phyloP scores from a whole-genome alignment of 2,797 vertebrate species.

The Chaetodon trifasciatus region DNA sequence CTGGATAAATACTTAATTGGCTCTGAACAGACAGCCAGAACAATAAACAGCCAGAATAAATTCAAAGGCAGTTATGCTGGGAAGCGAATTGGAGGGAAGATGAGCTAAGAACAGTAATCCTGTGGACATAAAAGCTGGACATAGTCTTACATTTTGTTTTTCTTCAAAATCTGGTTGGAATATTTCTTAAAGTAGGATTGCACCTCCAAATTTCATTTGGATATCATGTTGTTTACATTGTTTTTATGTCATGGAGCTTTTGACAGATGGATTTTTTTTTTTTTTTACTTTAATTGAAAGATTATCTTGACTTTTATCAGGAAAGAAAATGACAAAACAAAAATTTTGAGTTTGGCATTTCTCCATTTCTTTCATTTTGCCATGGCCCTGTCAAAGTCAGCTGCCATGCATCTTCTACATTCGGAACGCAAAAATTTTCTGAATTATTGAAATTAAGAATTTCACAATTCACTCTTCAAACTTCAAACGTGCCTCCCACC shows the following conservation, averaged over 20 bases:
- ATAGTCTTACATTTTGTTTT: conserved; percentile 32
- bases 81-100: conserved; percentile 43
- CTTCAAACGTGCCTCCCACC: conserved; percentile 71
- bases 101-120: conserved; percentile 49
- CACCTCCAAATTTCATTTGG: conserved; percentile 14
- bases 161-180: conserved; percentile 38
- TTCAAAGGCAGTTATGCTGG: conserved; percentile 42
- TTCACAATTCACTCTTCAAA: conserved; percentile 81
- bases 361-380: conserved; percentile 1
- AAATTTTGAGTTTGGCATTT: conserved; percentile 11
- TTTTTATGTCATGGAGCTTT: conserved; percentile 36
- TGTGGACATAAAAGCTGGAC: conserved; percentile 55
- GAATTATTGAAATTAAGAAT: conserved; percentile 53
- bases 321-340: conserved; percentile 4
- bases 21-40: conserved; percentile 57
- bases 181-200: conserved; percentile 23
- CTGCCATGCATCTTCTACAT: conserved; percentile 22
- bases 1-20: conserved; percentile 70
- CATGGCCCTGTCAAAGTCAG: conserved; percentile 31
- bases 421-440: conserved; percentile 31
- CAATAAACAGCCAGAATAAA: conserved; percentile 62
- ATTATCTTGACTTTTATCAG: conserved; percentile 6
- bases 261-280: neutral
- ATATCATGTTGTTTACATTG: conserved; percentile 7
- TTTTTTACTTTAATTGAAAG: conserved; percentile 13